Percentiles rank a stretch among this genome's conserved stretches.
Conservation (phyloP, 2,113 vertebrate genomes). For the Isichthys henryi region DNA sequence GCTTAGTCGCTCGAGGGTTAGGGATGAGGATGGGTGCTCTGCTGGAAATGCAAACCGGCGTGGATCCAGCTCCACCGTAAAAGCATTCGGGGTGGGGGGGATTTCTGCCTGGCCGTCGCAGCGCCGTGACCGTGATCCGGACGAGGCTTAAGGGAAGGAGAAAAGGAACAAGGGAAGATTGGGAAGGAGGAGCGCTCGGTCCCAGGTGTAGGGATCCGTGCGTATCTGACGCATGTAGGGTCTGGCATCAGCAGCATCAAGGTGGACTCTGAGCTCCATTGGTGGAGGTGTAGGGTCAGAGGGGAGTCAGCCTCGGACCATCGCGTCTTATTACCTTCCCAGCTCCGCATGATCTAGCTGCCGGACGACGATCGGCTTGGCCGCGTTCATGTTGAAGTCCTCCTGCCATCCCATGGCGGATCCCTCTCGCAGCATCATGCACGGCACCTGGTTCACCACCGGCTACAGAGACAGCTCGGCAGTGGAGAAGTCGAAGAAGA, state of each 20-base stretch:
- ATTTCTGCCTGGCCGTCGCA: not conserved
- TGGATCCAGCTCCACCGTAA: not conserved
- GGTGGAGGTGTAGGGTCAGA: conserved; percentile 45
- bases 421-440: conserved; percentile 59
- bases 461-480: conserved; percentile 63
- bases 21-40: not conserved
- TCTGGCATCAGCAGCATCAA: not conserved
- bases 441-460: conserved; percentile 59
- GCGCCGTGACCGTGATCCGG: not conserved
- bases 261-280: conserved; percentile 15
- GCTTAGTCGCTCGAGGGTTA: not conserved
- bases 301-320: conserved; percentile 47
- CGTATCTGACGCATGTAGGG: conserved; percentile 4
- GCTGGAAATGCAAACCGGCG: not conserved
- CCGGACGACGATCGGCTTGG: conserved; percentile 30
- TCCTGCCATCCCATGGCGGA: conserved; percentile 67
- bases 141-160: not conserved
- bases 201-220: conserved; percentile 15
- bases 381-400: conserved; percentile 48
- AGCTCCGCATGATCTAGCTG: conserved; percentile 41
- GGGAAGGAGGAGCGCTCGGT: not conserved
- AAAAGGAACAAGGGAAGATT: not conserved
- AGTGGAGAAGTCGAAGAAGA: conserved; percentile 73
- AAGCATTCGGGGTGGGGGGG: not conserved
- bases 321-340: conserved; percentile 34